phyloP scores from a whole-genome alignment of 2,797 vertebrate genomes.

The Enteromius mattozi region DNA sequence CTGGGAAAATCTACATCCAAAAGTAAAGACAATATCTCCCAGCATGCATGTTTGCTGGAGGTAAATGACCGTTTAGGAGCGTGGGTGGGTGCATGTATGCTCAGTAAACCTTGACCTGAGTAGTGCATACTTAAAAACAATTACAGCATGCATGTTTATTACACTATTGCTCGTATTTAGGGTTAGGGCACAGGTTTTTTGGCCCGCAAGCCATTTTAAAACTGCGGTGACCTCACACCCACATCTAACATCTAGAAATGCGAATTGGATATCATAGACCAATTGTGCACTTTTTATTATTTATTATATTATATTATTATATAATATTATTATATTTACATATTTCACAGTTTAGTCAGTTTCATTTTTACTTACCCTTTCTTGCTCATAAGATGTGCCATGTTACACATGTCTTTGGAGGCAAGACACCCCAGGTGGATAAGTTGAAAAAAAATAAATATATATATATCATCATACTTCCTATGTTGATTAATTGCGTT shows the following conservation, averaged over 20 bases:
- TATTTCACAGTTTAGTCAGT: not conserved
- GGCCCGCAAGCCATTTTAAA: not conserved
- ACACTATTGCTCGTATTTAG: not conserved
- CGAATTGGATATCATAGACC: not conserved
- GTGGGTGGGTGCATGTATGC: conserved; percentile 4
- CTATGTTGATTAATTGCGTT: not conserved
- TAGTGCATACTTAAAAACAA: conserved; percentile 7
- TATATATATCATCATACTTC: not conserved
- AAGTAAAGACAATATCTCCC: conserved; percentile 30
- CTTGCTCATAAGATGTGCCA: not conserved
- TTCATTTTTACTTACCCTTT: not conserved
- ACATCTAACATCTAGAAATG: not conserved
- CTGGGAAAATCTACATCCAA: conserved; percentile 64
- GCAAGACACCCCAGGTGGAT: not conserved
- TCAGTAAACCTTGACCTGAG: conserved; percentile 3
- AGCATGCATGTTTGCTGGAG: conserved; percentile 35
- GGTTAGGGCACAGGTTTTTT: not conserved
- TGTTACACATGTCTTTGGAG: not conserved
- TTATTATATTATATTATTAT: not conserved
- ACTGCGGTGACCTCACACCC: not conserved
- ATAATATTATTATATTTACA: not conserved
- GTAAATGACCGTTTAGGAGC: not conserved
- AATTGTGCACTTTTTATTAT: not conserved
- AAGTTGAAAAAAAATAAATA: no score
- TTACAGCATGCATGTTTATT: not conserved